Evolutionary conservation across 2,797 vertebrate species (phyloP), one percentile per base, ranked within the genome.

Genomic region (Spondyliosoma cantharus): DNA sequence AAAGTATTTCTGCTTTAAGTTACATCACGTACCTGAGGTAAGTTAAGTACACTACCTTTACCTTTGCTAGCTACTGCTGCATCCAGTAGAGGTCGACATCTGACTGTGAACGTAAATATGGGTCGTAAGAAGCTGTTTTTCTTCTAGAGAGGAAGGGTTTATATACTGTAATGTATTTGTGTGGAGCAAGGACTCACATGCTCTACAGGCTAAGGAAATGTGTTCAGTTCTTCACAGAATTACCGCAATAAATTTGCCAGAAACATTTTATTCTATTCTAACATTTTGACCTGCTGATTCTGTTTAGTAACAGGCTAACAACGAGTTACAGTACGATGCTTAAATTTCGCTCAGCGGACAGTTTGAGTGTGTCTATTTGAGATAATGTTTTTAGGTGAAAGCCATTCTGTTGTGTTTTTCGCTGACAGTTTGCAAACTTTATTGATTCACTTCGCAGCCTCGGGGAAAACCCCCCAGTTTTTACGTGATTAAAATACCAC

Each of bases 381-480:
- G 17, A 62, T 75, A 70, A 83, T 73, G 7, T 74, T 75, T 61
- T 37, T 45, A 71, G 54, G 43, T 74, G 43, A 17, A 71, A 70
- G 63, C 45, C 52, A 49, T 49, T 74, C 56, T 76, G 16, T 15
- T 48, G 24, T 71, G 32, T 72, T 86, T 45, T 22, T 78, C 37
- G 76, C 54, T 60, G 57, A 81, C 74, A 61, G 70, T 79, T 76
- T 81, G 60, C 57, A 68, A 66, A 57, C 37, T 59, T 32, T 82
- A 91, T 87, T 73, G 79, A 92, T 86, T 86, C 37, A 60, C 60
- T 67, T 73, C 20, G 25, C 32, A 65, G 81, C 82, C 81, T 43
- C 17, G 2, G 45, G 71, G 80, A 56, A 77, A 86, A 69, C 19
- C 8, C 63, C 56, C 63, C 56, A 25, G 27, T 62, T 73, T 67